Evolutionary conservation across 2,113 vertebrate species (phyloP).

Genomic region (Phocoena phocoena): DNA sequence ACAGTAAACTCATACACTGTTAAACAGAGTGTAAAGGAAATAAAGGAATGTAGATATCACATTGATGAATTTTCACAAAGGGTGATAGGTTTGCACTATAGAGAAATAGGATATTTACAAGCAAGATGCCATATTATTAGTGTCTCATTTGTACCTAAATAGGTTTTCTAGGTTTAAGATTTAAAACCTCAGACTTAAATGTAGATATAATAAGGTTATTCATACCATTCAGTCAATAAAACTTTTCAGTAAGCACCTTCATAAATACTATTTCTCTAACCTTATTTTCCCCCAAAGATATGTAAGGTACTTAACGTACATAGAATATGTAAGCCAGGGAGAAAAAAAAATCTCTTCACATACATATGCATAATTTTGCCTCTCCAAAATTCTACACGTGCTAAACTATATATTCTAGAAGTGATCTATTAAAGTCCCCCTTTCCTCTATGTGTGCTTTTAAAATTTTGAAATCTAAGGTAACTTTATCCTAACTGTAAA

Average conservation of each 20-base stretch:
- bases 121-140: not conserved
- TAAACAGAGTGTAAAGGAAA: not conserved
- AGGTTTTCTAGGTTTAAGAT: not conserved
- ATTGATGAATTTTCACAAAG: not conserved
- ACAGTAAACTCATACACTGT: not conserved
- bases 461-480: not conserved
- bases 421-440: not conserved
- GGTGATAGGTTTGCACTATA: not conserved
- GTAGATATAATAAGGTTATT: not conserved
- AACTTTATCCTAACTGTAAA: not conserved
- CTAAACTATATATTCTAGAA: not conserved
- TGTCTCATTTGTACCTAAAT: not conserved
- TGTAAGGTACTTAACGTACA: not conserved
- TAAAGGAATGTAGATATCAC: not conserved
- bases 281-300: not conserved
- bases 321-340: not conserved
- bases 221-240: not conserved
- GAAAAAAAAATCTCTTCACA: not conserved
- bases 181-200: not conserved
- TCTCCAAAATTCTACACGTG: not conserved
- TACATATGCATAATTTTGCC: not conserved
- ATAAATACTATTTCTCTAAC: not conserved
- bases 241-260: not conserved
- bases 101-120: not conserved
- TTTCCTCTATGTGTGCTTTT: not conserved